Evolutionary conservation across 2,113 vertebrate genomes (phyloP), one percentile per base, ranked within the genome.

Genomic region (Semnornis frantzii): DNA sequence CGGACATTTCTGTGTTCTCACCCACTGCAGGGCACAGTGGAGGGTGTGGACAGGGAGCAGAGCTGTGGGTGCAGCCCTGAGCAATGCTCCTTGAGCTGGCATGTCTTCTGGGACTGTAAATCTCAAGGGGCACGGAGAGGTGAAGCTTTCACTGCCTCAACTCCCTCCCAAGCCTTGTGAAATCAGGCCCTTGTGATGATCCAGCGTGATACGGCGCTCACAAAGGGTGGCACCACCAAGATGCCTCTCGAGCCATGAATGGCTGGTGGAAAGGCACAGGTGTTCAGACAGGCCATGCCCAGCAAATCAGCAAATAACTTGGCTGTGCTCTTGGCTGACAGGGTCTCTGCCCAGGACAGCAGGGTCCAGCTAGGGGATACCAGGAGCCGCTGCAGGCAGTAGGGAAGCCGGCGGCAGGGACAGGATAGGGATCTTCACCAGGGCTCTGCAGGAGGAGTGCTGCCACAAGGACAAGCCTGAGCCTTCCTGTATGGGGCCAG

Each of bases 301-400:
- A 37, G 30, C 23, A 84, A 75, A 60, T 10, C 37, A 72, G 31
- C 20, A 48, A 72, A 12, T 12, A 75, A 52, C 4, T 9, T 72
- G 33, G 4, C 33, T 1, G 1, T 30, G 33, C 16, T 57, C 25
- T 37, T 64, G 33, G 28, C 33, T 64, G 31, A 15, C 9, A 28
- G 5, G 4, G 10, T 68, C 10, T n/a, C 33, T 42, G 9, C 6
- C 9, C 0, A 2, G 19, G n/a, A 44, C 7, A 68, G 19, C 14
- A 27, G 8, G 3, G 12, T 1, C 12, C 0, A 3, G 10, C 21
- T 5, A 10, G 15, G 30, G n/a, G 16, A 50, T 2, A 15, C 7
- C 14, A 0, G 2, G 16, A 20, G 30, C 25, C 12, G 6, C 0
- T 19, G 21, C 0, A 0, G 17, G 42, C 0, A 5, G 11, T 24